Conservation (phyloP, 2,888 invertebrate species). For the Mythimna albipuncta region DNA sequence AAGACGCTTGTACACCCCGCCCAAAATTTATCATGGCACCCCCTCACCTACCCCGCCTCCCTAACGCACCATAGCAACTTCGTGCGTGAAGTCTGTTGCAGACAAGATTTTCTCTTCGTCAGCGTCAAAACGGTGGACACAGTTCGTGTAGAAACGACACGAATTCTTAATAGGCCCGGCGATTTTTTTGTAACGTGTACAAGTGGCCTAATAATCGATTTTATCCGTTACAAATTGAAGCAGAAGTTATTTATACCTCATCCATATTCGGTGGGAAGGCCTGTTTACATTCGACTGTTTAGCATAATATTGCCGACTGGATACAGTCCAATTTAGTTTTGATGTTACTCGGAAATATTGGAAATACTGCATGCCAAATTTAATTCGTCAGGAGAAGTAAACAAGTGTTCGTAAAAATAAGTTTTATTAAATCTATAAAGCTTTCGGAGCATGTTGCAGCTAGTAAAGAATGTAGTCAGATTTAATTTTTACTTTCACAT, state of each 20-base stretch:
- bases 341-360: conserved; percentile 4
- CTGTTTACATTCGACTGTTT: conserved; percentile 32
- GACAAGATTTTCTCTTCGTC: too few species aligned
- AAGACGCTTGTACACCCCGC: too few species aligned
- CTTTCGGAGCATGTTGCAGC: conserved; percentile 3
- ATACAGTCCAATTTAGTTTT: conserved; percentile 9
- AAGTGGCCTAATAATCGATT: conserved; percentile 28
- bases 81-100: too few species aligned
- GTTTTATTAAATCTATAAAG: neutral
- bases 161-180: too few species aligned
- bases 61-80: too few species aligned
- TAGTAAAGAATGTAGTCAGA: conserved; percentile 6
- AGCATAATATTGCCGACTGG: conserved; percentile 18
- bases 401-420: neutral
- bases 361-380: neutral
- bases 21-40: too few species aligned
- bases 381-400: neutral
- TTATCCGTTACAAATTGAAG: conserved; percentile 21
- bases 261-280: conserved; percentile 11
- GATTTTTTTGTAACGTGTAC: too few species aligned
- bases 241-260: conserved; percentile 13
- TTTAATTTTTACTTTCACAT: conserved; percentile 33
- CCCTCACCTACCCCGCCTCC: too few species aligned
- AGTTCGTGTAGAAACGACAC: too few species aligned
- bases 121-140: too few species aligned